Percentiles rank a stretch among this genome's conserved stretches.
Conservation (phyloP, 2,113 vertebrate genomes). For the Nansenia antarctica region DNA sequence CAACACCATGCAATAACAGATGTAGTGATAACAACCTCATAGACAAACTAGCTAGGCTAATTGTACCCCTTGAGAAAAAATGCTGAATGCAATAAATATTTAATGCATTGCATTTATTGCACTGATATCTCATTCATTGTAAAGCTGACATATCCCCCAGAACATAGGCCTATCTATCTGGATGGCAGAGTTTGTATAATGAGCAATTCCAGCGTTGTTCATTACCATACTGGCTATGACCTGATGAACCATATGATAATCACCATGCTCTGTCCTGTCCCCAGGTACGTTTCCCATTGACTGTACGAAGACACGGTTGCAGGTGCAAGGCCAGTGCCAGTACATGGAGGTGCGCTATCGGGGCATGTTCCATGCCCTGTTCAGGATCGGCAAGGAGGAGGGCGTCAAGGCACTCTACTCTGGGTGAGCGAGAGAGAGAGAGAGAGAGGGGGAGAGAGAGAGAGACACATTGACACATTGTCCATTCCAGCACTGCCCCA, state of each 20-base stretch:
- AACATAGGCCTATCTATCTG: too few species aligned
- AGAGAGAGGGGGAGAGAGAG: too few species aligned
- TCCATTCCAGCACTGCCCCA: too few species aligned
- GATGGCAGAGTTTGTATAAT: too few species aligned
- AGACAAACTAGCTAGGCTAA: not conserved
- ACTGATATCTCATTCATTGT: not conserved
- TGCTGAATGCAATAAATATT: not conserved
- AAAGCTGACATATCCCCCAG: not conserved
- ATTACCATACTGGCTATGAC: too few species aligned
- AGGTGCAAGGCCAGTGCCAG: slow-evolving; percentile 93
- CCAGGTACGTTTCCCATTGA: slow-evolving; percentile 94
- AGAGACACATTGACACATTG: too few species aligned
- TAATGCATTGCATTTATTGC: not conserved
- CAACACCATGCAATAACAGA: not conserved
- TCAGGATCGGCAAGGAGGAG: slow-evolving; percentile 89
- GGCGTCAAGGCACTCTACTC: slow-evolving; percentile 90
- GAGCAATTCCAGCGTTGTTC: too few species aligned
- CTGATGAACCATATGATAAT: too few species aligned
- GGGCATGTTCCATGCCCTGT: slow-evolving; percentile 94
- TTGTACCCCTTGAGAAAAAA: not conserved
- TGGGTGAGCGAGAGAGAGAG: slow-evolving; percentile 82
- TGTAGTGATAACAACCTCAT: not conserved
- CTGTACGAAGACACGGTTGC: slow-evolving; percentile 91
- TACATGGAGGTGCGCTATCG: slow-evolving; percentile 91
- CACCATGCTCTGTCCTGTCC: slow-evolving; percentile 3